Percentiles rank a stretch among this genome's conserved stretches.
These are phyloP conservation scores for Proctacanthus coquilletti DNA, from an alignment of 1,140 invertebrate genomes.

Conservation along the genomic window DNA sequence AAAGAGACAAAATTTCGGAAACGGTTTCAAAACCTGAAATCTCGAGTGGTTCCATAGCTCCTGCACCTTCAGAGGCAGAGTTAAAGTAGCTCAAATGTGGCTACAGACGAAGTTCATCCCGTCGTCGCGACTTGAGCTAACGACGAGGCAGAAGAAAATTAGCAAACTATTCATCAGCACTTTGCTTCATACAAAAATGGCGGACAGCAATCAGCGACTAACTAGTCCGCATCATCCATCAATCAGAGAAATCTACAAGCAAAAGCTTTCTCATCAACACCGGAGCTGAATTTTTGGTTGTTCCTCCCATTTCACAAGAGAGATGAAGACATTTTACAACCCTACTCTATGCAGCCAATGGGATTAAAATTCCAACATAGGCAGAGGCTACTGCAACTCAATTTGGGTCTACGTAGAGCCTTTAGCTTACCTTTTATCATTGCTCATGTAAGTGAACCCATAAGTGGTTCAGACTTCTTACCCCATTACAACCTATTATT, in stretches of 20 bases:
- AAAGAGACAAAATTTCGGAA: too few relatives aligned
- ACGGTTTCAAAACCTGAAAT: too few relatives aligned
- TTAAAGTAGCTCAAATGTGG: too few relatives aligned
- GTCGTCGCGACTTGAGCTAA: too few relatives aligned
- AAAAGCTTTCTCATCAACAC: slow-evolving; percentile 6
- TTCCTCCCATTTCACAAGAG: too few relatives aligned
- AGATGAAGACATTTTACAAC: slow-evolving; percentile 8
- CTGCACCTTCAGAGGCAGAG: too few relatives aligned
- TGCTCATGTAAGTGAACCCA: not conserved
- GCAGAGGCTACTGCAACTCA: not conserved
- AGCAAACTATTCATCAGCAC: too few relatives aligned
- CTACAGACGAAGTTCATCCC: too few relatives aligned
- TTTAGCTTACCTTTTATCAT: not conserved
- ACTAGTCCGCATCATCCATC: not conserved
- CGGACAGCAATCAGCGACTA: not conserved
- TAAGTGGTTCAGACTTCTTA: slow-evolving; percentile 1
- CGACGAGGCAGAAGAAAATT: too few relatives aligned
- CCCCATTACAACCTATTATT: not conserved
- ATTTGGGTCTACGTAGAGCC: not conserved
- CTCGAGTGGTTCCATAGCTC: too few relatives aligned
- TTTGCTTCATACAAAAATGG: not conserved
- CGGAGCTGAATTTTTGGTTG: slow-evolving; percentile 4
- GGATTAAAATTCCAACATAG: not conserved
- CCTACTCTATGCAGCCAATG: not conserved
- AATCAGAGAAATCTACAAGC: not conserved